Evolutionary conservation across 2,797 vertebrate species (phyloP).

Genomic region (Sebastes alutus): DNA sequence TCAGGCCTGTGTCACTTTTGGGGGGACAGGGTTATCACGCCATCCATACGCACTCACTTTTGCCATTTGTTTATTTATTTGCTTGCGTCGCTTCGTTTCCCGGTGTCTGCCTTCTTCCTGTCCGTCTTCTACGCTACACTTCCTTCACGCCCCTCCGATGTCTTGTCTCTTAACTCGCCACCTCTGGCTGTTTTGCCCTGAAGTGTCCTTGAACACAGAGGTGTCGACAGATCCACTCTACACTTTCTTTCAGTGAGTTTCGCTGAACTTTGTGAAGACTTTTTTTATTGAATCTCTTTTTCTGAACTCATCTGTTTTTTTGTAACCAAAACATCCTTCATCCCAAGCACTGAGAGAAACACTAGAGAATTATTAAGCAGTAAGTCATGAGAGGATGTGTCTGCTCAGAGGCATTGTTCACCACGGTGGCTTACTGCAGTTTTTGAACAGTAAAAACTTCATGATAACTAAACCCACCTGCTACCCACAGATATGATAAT

Average conservation of each 20-base stretch:
- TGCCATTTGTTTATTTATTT: conserved; percentile 68
- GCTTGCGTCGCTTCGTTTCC: conserved; percentile 34
- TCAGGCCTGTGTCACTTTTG: conserved; percentile 68
- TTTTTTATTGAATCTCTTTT: conserved; percentile 3
- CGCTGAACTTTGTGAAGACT: conserved; percentile 36
- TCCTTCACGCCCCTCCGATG: conserved; percentile 15
- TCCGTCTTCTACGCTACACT: conserved; percentile 27
- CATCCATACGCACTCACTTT: conserved; percentile 39
- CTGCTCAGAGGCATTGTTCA: background rate
- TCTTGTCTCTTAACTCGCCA: conserved; percentile 18
- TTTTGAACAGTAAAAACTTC: background rate
- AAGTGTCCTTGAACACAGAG: conserved; percentile 10
- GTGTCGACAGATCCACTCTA: conserved; percentile 17
- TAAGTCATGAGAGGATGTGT: background rate
- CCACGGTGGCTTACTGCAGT: background rate
- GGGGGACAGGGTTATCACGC: conserved; percentile 21
- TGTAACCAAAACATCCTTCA: background rate
- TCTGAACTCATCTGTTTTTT: background rate
- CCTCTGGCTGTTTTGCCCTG: conserved; percentile 27
- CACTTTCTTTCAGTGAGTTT: conserved; percentile 5
- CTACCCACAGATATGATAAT: no score
- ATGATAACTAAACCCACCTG: background rate
- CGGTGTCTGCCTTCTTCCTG: conserved; percentile 43
- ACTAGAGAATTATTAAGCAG: background rate
- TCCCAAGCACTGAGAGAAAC: background rate